These are phyloP conservation scores for Urophycis tenuis DNA, from an alignment of 2,797 vertebrate species.

Conservation along the genomic window DNA sequence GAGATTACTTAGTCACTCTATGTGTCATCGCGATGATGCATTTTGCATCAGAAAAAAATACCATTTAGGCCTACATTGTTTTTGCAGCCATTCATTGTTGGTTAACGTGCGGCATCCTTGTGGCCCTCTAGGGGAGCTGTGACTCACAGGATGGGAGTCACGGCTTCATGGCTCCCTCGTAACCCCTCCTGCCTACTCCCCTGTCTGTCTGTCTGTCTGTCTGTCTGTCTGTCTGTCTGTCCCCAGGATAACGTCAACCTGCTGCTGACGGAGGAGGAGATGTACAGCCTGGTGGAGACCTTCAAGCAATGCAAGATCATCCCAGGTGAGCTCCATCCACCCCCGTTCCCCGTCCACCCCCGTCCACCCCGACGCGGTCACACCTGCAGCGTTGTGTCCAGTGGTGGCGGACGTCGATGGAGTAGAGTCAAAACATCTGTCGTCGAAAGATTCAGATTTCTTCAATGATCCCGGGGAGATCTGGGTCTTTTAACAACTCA, in stretches of 20 bases:
- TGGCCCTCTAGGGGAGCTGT: background rate
- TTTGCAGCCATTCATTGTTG: background rate
- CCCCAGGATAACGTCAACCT: conserved; percentile 90
- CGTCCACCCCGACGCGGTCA: background rate
- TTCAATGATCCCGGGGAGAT: background rate
- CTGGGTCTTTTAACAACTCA: too few species aligned
- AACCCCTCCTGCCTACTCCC: background rate
- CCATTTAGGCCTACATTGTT: too few species aligned
- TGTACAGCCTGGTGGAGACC: conserved; percentile 90
- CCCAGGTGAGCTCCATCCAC: conserved; percentile 70
- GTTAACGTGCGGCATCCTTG: background rate
- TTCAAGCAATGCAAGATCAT: conserved; percentile 89
- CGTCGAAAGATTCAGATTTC: background rate
- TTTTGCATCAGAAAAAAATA: background rate
- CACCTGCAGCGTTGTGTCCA: background rate
- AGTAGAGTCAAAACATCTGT: background rate
- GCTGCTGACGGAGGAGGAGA: conserved; percentile 92
- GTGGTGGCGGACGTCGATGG: background rate
- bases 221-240: too few species aligned
- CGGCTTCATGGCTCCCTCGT: background rate
- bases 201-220: too few species aligned
- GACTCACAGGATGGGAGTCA: background rate
- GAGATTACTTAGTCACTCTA: background rate
- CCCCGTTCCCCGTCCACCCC: too few species aligned
- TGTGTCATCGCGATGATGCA: background rate